Evolutionary conservation across 2,797 vertebrate genomes (phyloP).

Genomic region (Poeciliopsis presidionis): DNA sequence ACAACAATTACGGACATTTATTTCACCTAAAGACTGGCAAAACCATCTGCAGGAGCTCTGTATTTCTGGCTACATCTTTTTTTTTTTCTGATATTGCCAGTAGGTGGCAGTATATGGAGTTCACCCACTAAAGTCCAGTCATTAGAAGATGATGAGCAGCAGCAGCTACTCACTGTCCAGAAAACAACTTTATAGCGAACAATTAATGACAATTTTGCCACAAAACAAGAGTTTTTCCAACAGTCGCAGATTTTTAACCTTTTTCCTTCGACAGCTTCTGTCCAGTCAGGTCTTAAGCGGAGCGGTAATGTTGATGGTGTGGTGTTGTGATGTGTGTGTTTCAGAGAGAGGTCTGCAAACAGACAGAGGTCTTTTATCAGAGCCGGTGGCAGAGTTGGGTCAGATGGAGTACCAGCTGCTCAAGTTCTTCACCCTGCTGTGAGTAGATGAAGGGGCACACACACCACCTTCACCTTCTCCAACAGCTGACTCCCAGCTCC

Average conservation of each 20-base stretch:
- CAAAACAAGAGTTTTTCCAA: background rate
- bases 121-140: background rate
- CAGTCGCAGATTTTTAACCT: background rate
- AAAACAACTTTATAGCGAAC: background rate
- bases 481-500: slow-evolving; percentile 45
- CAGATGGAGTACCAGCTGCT: slow-evolving; percentile 91
- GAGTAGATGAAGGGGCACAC: slow-evolving; percentile 69
- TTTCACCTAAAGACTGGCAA: background rate
- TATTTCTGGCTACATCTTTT: background rate
- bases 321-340: slow-evolving; percentile 21
- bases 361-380: slow-evolving; percentile 82
- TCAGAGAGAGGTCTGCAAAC: slow-evolving; percentile 86
- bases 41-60: background rate
- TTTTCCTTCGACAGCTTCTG: background rate
- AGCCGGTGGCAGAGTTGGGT: slow-evolving; percentile 83
- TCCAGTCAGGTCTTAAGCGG: background rate
- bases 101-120: background rate
- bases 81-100: background rate
- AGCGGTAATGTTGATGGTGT: slow-evolving; percentile 27
- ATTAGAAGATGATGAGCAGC: background rate
- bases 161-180: background rate
- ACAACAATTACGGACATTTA: background rate
- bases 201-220: background rate
- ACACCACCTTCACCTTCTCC: slow-evolving; percentile 39
- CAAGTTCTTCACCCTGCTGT: slow-evolving; percentile 94